These are phyloP conservation scores for Rhyacophila brunnea DNA, from an alignment of 1,140 invertebrate genomes.

Conservation along the genomic window DNA sequence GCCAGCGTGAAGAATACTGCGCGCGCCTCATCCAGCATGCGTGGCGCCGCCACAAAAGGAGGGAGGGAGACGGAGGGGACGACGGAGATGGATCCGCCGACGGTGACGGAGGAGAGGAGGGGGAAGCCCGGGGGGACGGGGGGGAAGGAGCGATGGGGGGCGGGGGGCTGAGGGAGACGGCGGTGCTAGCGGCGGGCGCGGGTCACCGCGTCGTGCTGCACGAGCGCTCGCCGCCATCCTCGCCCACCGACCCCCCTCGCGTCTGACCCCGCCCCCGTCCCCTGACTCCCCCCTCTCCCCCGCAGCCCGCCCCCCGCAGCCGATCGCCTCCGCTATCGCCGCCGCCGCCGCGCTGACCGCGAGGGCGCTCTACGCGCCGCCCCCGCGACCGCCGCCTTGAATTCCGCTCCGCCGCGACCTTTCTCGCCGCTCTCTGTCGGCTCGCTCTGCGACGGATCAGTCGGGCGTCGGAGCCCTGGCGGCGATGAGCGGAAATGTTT, in stretches of 20 bases:
- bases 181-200: constrained; percentile 78
- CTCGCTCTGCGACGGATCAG: constrained; percentile 1
- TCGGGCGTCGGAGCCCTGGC: too few relatives aligned
- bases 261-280: constrained; percentile 59
- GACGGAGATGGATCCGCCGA: constrained; percentile 43
- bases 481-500: too few relatives aligned
- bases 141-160: constrained; percentile 57
- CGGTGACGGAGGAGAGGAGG: constrained; percentile 38
- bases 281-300: constrained; percentile 52
- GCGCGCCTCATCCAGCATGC: constrained; percentile 92
- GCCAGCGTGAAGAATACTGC: constrained; percentile 94
- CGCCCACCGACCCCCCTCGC: constrained; percentile 62
- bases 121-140: constrained; percentile 76
- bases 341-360: constrained; percentile 34
- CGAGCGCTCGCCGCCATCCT: constrained; percentile 68
- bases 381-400: neutral
- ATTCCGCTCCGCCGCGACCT: constrained; percentile 1
- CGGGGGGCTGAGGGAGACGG: constrained; percentile 62
- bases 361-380: constrained; percentile 22
- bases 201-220: constrained; percentile 87
- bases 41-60: constrained; percentile 83
- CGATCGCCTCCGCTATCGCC: constrained; percentile 43
- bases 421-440: constrained; percentile 1
- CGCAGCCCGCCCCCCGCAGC: constrained; percentile 51
- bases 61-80: constrained; percentile 56